phyloP scores from a whole-genome alignment of 2,888 invertebrate genomes.

The Conops quadrifasciatus region DNA sequence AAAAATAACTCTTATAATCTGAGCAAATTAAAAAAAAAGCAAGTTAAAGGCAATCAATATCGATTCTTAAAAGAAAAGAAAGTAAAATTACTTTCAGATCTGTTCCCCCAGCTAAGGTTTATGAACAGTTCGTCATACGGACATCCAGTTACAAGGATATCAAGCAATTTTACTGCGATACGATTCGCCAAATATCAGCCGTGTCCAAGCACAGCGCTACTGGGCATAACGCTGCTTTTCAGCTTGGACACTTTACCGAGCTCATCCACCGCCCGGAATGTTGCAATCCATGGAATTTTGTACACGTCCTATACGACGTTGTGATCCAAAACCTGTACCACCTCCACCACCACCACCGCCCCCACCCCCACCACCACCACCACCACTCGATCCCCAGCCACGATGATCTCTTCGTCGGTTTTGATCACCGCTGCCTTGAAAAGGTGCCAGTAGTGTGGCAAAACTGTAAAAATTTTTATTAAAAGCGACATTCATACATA shows the following conservation, averaged over 20 bases:
- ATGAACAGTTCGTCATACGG: conserved; percentile 44
- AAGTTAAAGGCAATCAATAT: too few relatives aligned
- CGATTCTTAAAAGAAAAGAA: too few relatives aligned
- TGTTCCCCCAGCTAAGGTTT: conserved; percentile 38
- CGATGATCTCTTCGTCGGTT: conserved; percentile 40
- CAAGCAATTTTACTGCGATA: conserved; percentile 13
- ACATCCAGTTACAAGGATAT: conserved; percentile 38
- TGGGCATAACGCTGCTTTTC: neutral
- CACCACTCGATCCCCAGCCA: conserved; percentile 44
- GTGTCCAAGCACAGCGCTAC: conserved; percentile 43
- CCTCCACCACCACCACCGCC: conserved; percentile 43
- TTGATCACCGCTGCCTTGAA: conserved; percentile 45
- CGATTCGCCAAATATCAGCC: conserved; percentile 30
- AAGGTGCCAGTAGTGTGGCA: conserved; percentile 53
- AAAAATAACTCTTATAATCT: too few relatives aligned
- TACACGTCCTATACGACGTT: conserved; percentile 48
- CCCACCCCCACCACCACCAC: conserved; percentile 47
- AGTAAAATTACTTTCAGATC: neutral
- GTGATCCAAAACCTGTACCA: conserved; percentile 46
- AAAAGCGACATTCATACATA: neutral
- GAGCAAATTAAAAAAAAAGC: too few relatives aligned
- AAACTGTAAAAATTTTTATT: conserved; percentile 48
- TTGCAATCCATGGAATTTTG: conserved; percentile 49
- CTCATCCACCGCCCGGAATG: conserved; percentile 49
- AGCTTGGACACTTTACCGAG: conserved; percentile 47